Evolutionary conservation across 2,888 invertebrate species (phyloP).

Genomic region (Chalcis sispes): DNA sequence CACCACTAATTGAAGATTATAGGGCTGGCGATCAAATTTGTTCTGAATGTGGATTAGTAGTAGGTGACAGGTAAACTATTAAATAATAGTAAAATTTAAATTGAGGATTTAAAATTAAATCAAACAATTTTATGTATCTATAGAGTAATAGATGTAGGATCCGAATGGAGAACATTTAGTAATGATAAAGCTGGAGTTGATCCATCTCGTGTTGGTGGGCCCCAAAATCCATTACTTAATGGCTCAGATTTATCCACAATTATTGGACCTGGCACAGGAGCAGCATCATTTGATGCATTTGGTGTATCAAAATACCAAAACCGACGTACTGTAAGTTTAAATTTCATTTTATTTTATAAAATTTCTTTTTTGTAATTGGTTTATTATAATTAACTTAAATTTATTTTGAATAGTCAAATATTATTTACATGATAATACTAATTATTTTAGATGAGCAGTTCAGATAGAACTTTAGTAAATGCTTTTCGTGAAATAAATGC

Average conservation of each 20-base stretch:
- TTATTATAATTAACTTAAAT: neutral
- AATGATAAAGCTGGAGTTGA: constrained; percentile 98
- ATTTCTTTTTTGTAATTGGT: too few species aligned
- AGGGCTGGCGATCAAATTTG: constrained; percentile 99
- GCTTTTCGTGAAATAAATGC: constrained; percentile 98
- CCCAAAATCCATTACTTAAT: constrained; percentile 96
- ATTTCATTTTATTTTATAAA: neutral
- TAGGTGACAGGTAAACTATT: constrained; percentile 91
- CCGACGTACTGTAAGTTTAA: constrained; percentile 78
- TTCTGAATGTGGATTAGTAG: constrained; percentile 99
- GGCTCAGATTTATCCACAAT: constrained; percentile 98
- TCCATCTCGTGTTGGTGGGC: constrained; percentile 99
- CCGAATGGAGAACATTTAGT: constrained; percentile 99
- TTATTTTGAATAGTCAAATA: too few species aligned
- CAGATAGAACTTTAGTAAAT: constrained; percentile 95
- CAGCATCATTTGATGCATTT: constrained; percentile 92
- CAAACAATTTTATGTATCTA: constrained; percentile 56
- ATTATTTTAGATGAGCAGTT: constrained; percentile 91
- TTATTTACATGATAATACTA: constrained; percentile 20
- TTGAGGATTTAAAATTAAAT: neutral
- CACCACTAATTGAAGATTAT: constrained; percentile 97
- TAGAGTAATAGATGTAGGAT: constrained; percentile 99
- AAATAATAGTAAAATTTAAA: neutral
- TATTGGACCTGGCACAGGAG: constrained; percentile 85
- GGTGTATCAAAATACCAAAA: constrained; percentile 84